Base-by-base conservation (phyloP, 2,797 vertebrate genomes). In the Chloroceryle amazona region DNA sequence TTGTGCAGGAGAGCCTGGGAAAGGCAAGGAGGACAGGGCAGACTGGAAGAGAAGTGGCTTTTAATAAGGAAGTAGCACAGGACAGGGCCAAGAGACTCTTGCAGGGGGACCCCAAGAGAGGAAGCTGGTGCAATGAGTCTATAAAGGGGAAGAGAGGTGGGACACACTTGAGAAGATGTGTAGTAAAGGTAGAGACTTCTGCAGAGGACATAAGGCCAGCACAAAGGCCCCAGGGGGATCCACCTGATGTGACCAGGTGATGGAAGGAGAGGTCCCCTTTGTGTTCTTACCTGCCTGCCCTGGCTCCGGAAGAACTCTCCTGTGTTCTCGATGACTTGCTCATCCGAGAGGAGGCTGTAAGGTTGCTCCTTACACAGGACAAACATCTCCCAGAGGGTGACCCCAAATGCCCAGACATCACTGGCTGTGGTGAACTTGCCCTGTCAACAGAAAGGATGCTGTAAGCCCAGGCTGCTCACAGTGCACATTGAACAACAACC, bases 251-350 rank as follows among this genome's bases (percentile, higher is more conserved):
- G 16, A 18, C 7, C 2, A 52, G 29, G 71, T 0, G 41, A 29
- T n/a, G 63, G 49, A 26, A 13, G 68, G 33, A 15, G 54, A 52
- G 10, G 26, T 18, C 85, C 91, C 74, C 0, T 93, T 85, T 2
- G 95, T 3, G 2, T 41, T 8, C 97, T 95, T 89, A 99, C 99
- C 99, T 99, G 99, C 97, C 99, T 98, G 97, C 99, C 99, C 97
- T 99, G 99, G 98, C 99, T 99, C 89, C 99, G 98, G 98, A 99
- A 99, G 98, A 99, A 99, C 97, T 99, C 99, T 29, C 99, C 99
- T 0, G 99, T 99, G 98, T 99, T 99, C 97, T 99, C 99, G 13
- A 99, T 99, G 95, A 99, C 99, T 97, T 99, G 99, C 95, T 99
- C 99, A 12, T 99, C 99, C 1, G 99, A 99, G 52, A 99, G 99